phyloP scores from a whole-genome alignment of 1,140 invertebrate genomes.

The Camponotus floridanus region DNA sequence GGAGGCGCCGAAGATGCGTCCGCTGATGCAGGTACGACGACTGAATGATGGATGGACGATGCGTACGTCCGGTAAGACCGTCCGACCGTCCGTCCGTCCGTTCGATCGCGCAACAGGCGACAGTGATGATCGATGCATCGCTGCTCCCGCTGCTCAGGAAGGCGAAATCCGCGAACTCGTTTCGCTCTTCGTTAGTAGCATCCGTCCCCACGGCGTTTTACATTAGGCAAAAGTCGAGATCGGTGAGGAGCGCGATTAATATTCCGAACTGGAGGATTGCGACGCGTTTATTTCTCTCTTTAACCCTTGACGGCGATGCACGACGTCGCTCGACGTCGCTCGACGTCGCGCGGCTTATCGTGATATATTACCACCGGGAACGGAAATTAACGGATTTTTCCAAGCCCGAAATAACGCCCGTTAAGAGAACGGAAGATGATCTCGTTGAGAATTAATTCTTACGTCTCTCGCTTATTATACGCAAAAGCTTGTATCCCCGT shows the following conservation, averaged over 20 bases:
- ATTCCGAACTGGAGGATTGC: slow-evolving; percentile 49
- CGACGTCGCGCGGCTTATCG: slow-evolving; percentile 53
- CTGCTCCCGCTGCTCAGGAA: slow-evolving; percentile 74
- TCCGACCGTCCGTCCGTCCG: slow-evolving; percentile 70
- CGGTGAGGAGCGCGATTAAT: slow-evolving; percentile 60
- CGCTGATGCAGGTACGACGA: slow-evolving; percentile 78
- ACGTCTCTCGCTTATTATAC: neutral
- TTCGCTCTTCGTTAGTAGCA: slow-evolving; percentile 68
- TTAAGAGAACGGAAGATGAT: neutral
- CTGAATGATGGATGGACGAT: slow-evolving; percentile 82
- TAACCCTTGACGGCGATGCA: slow-evolving; percentile 40
- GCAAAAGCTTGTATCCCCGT: neutral
- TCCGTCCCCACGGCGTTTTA: slow-evolving; percentile 58
- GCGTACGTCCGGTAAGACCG: slow-evolving; percentile 71
- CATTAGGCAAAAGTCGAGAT: slow-evolving; percentile 62
- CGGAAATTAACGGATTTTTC: slow-evolving; percentile 56
- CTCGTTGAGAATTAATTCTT: slow-evolving; percentile 23
- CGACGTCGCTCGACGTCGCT: slow-evolving; percentile 37
- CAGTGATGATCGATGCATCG: slow-evolving; percentile 84
- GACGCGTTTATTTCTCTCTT: slow-evolving; percentile 56
- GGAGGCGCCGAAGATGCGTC: slow-evolving; percentile 75
- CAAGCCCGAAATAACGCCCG: slow-evolving; percentile 32
- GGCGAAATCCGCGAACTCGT: slow-evolving; percentile 81
- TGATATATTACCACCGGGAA: slow-evolving; percentile 42
- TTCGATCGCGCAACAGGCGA: slow-evolving; percentile 81